Evolutionary conservation across 2,888 invertebrate genomes (phyloP).

Genomic region (Peribatodes rhomboidaria): DNA sequence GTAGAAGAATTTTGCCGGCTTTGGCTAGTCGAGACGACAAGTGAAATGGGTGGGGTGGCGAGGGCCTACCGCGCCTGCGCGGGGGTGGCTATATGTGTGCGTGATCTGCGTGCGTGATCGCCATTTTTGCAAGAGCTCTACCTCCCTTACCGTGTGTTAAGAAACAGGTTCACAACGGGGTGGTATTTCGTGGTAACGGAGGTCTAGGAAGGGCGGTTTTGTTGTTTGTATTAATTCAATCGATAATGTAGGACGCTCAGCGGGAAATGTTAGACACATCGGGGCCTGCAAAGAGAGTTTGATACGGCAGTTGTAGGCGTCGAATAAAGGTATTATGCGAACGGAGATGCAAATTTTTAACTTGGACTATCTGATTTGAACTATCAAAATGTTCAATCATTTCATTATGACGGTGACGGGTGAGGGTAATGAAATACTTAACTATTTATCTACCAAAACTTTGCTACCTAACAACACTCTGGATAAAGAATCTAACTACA

Average conservation of each 20-base stretch:
- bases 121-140: constrained; percentile 60
- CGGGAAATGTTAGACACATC: constrained; percentile 81
- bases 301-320: constrained; percentile 53
- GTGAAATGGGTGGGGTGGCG: constrained; percentile 79
- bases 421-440: neutral
- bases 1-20: constrained; percentile 82
- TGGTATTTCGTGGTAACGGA: constrained; percentile 57
- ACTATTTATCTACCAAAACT: too few species aligned
- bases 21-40: constrained; percentile 64
- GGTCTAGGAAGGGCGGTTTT: constrained; percentile 60
- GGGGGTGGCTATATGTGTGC: constrained; percentile 69
- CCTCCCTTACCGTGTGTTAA: constrained; percentile 54
- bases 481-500: too few species aligned
- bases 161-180: constrained; percentile 49
- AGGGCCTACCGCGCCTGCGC: constrained; percentile 72
- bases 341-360: constrained; percentile 20
- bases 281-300: constrained; percentile 67
- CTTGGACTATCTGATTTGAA: neutral
- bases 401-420: neutral
- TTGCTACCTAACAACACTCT: too few species aligned
- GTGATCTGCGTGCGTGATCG: constrained; percentile 72
- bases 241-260: constrained; percentile 80
- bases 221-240: constrained; percentile 77
- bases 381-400: neutral
- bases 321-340: constrained; percentile 48